Percentiles rank a stretch among this genome's conserved stretches.
Conservation (phyloP, 2,888 invertebrate species). For the Tetragonula carbonaria region DNA sequence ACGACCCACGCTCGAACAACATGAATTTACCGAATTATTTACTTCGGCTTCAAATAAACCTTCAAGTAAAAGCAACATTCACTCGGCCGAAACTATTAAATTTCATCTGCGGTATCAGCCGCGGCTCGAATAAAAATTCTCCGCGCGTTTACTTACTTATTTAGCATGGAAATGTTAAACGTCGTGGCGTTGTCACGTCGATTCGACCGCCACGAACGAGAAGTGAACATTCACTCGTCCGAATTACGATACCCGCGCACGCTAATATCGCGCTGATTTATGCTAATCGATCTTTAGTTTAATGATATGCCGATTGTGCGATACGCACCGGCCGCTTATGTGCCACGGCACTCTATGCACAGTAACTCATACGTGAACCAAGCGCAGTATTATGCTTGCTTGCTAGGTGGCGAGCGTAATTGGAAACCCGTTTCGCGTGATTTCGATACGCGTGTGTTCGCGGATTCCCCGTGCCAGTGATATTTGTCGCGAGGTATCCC, state of each 20-base stretch:
- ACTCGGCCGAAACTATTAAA: neutral
- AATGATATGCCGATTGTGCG: constrained; percentile 63
- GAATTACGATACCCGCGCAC: constrained; percentile 54
- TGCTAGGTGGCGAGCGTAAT: constrained; percentile 55
- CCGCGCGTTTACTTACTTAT: neutral
- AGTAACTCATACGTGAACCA: neutral
- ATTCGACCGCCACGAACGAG: constrained; percentile 23
- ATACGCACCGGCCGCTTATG: constrained; percentile 46
- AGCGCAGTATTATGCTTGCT: neutral
- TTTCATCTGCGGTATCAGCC: neutral
- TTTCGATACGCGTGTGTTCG: constrained; percentile 56
- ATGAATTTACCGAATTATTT: too few relatives aligned
- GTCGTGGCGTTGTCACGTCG: neutral
- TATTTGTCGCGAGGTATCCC: constrained; percentile 1
- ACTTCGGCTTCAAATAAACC: neutral
- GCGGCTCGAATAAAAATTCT: neutral
- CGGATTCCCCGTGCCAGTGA: constrained; percentile 40
- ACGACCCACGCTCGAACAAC: neutral
- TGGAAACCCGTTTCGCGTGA: constrained; percentile 66
- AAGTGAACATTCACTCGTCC: constrained; percentile 43
- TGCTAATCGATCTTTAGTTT: constrained; percentile 68
- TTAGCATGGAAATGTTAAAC: constrained; percentile 14
- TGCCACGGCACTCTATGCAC: constrained; percentile 31
- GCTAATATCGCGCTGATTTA: constrained; percentile 69
- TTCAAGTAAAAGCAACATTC: neutral